Percentiles rank a stretch among this genome's conserved stretches.
Conservation (phyloP, 2,797 vertebrate genomes). For the Gallinago nigripennis region DNA sequence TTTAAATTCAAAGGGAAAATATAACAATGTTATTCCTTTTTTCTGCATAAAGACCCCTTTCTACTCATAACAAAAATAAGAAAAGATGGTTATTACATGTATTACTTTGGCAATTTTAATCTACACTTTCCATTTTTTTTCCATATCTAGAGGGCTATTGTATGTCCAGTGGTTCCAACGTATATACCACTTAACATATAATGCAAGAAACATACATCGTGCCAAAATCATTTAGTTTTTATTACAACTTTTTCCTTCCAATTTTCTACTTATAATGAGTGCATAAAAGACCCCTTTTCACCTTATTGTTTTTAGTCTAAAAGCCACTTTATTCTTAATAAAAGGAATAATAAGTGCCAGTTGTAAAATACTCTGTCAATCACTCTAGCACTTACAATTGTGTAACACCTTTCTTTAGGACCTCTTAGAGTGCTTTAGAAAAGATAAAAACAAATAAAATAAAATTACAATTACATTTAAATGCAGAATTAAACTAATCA, state of each 20-base stretch:
- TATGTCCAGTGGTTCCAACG: constrained; percentile 37
- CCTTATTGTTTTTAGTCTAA: constrained; percentile 80
- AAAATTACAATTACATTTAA: constrained; percentile 75
- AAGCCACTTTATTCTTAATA: constrained; percentile 79
- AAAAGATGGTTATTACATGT: constrained; percentile 46
- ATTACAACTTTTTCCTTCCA: constrained; percentile 72
- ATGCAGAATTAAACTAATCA: constrained; percentile 72
- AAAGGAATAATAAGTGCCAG: constrained; percentile 77
- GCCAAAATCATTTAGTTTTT: constrained; percentile 73
- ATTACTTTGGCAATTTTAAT: constrained; percentile 50
- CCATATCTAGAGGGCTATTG: constrained; percentile 27
- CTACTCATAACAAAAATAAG: constrained; percentile 47
- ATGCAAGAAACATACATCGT: constrained; percentile 47
- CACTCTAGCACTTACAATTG: constrained; percentile 72
- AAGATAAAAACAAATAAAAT: constrained; percentile 79
- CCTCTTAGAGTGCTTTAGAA: constrained; percentile 76
- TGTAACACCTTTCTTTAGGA: constrained; percentile 70
- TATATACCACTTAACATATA: constrained; percentile 54
- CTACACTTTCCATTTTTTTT: constrained; percentile 38
- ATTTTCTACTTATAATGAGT: constrained; percentile 78
- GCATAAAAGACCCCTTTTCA: constrained; percentile 75
- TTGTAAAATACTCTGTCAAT: constrained; percentile 81
- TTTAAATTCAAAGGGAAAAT: constrained; percentile 24
- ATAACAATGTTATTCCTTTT: constrained; percentile 31
- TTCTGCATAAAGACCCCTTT: constrained; percentile 56